Evolutionary conservation across 92 coral and sea anemone species (phyloP).

Genomic region (Siderastrea siderea): DNA sequence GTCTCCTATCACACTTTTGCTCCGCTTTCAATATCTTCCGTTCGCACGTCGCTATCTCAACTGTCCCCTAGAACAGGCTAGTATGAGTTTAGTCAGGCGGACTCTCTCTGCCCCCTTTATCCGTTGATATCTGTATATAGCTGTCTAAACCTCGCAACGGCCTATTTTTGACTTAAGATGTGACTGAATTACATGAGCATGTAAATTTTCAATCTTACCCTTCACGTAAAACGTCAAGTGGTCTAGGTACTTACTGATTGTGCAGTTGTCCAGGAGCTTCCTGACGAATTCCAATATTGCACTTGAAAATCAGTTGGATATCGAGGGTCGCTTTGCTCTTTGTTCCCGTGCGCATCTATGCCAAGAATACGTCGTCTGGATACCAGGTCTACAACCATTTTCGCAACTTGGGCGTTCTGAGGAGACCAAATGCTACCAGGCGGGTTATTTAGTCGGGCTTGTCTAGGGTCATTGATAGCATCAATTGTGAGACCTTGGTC

Average conservation of each 20-base stretch:
- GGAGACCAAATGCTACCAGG: neutral
- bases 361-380: neutral
- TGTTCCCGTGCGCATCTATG: constrained; percentile 24
- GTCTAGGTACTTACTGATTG: neutral
- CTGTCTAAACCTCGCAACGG: no score
- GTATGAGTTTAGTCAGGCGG: no score
- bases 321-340: neutral
- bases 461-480: neutral
- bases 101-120: no score
- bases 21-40: no score
- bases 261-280: neutral
- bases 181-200: no score
- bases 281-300: neutral
- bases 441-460: constrained; percentile 24
- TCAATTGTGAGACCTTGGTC: neutral
- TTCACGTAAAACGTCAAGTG: neutral
- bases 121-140: no score
- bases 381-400: neutral
- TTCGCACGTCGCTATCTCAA: no score
- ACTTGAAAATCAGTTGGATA: constrained; percentile 8
- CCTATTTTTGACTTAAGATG: no score
- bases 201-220: no score
- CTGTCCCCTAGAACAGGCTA: no score
- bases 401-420: neutral
- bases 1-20: no score